phyloP scores from a whole-genome alignment of 2,888 invertebrate species.

The Galerucella pusilla region DNA sequence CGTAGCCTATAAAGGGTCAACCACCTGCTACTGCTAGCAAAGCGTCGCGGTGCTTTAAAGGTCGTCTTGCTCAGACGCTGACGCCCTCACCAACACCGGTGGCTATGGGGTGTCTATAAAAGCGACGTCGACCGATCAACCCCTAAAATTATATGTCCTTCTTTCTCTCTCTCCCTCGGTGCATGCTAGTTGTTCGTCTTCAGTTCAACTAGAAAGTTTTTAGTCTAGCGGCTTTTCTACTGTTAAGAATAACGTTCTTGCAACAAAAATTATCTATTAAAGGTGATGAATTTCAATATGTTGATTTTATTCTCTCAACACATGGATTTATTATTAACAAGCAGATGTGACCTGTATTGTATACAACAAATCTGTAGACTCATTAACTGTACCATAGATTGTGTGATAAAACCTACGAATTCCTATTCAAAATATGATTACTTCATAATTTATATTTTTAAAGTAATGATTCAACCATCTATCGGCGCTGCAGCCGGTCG shows the following conservation, averaged over 20 bases:
- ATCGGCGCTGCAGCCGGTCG: no score
- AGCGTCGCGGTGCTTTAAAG: conserved; percentile 34
- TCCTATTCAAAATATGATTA: no score
- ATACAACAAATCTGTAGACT: no score
- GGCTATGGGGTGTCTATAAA: conserved; percentile 19
- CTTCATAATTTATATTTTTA: no score
- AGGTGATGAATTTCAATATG: no score
- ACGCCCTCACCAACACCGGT: conserved; percentile 28
- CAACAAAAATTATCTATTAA: no score
- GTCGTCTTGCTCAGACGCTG: conserved; percentile 37
- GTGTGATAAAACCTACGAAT: no score
- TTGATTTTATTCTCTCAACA: no score
- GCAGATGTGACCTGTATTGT: no score
- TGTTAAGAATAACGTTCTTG: not conserved
- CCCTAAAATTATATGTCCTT: conserved; percentile 20
- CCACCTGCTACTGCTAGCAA: conserved; percentile 39
- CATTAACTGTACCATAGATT: no score
- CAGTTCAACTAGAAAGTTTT: not conserved
- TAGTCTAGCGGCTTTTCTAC: conserved; percentile 3
- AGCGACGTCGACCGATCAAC: conserved; percentile 17
- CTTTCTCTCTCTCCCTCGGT: conserved; percentile 19
- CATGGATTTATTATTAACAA: no score
- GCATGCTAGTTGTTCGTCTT: not conserved
- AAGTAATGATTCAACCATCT: no score
- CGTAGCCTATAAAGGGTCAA: conserved; percentile 37